Percentiles rank a stretch among this genome's conserved stretches.
phyloP scores from a whole-genome alignment of 2,888 invertebrate species.

The Pollenia amentaria region DNA sequence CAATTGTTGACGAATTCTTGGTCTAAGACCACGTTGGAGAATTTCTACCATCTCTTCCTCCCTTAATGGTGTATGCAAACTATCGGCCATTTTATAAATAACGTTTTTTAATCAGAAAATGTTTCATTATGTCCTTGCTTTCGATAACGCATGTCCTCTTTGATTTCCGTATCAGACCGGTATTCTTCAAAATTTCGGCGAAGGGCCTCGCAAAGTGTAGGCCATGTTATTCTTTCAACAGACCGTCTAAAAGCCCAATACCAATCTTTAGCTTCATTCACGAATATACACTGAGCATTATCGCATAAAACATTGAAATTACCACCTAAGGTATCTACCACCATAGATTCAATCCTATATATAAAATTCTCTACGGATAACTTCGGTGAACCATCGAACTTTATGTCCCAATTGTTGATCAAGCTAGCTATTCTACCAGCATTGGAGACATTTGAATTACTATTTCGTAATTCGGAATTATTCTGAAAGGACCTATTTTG shows the following conservation, averaged over 20 bases:
- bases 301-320: too few species aligned
- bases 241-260: background rate
- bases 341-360: background rate
- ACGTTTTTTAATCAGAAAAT: too few species aligned
- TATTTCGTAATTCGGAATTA: background rate
- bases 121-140: too few species aligned
- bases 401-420: slow-evolving; percentile 25
- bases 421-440: background rate
- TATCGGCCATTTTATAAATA: background rate
- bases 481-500: background rate
- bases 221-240: background rate
- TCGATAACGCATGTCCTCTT: background rate
- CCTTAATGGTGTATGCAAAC: too few species aligned
- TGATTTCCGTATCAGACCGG: background rate
- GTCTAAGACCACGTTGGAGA: too few species aligned
- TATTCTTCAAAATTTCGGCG: background rate
- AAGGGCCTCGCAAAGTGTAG: too few species aligned
- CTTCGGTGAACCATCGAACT: slow-evolving; percentile 3
- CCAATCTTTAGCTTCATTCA: background rate
- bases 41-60: too few species aligned
- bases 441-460: too few species aligned
- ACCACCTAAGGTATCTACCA: background rate
- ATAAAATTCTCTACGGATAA: slow-evolving; percentile 29
- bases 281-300: background rate
- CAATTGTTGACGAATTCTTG: too few species aligned